Evolutionary conservation across 2,113 vertebrate species (phyloP).

Genomic region (Eleginops maclovinus): DNA sequence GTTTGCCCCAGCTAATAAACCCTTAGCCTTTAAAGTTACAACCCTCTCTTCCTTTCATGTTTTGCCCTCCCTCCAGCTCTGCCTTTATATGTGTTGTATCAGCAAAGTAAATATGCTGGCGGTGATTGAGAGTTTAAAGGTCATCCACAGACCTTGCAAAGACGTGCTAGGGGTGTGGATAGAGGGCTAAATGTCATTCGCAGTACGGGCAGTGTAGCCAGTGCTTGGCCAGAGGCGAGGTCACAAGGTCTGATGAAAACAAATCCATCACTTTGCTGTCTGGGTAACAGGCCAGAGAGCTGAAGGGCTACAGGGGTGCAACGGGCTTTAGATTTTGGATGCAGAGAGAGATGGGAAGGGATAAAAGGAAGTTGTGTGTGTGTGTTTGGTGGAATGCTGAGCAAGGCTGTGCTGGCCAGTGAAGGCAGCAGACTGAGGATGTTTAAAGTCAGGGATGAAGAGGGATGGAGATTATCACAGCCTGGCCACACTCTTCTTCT

Average conservation of each 20-base stretch:
- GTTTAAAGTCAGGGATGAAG: slow-evolving; percentile 33
- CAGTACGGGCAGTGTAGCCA: slow-evolving; percentile 33
- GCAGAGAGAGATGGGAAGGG: slow-evolving; percentile 30
- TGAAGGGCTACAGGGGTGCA: slow-evolving; percentile 40
- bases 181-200: slow-evolving; percentile 65
- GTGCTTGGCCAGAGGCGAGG: slow-evolving; percentile 56
- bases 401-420: slow-evolving; percentile 13
- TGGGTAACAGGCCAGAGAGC: slow-evolving; percentile 48
- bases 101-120: slow-evolving; percentile 60
- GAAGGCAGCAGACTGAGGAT: slow-evolving; percentile 5
- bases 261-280: slow-evolving; percentile 77
- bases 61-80: neutral
- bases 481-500: neutral
- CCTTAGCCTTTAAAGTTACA: slow-evolving; percentile 13
- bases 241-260: slow-evolving; percentile 72
- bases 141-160: slow-evolving; percentile 48
- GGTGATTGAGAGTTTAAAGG: slow-evolving; percentile 69
- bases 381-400: slow-evolving; percentile 26
- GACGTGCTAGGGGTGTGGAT: neutral
- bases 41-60: slow-evolving; percentile 14
- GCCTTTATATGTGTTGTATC: slow-evolving; percentile 52
- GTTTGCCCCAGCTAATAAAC: slow-evolving; percentile 31
- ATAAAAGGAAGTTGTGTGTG: slow-evolving; percentile 38
- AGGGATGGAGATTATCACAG: slow-evolving; percentile 35
- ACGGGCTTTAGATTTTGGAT: slow-evolving; percentile 33